Evolutionary conservation across 2,797 vertebrate species (phyloP), one percentile per base, ranked within the genome.

Genomic region (Notamacropus eugenii): DNA sequence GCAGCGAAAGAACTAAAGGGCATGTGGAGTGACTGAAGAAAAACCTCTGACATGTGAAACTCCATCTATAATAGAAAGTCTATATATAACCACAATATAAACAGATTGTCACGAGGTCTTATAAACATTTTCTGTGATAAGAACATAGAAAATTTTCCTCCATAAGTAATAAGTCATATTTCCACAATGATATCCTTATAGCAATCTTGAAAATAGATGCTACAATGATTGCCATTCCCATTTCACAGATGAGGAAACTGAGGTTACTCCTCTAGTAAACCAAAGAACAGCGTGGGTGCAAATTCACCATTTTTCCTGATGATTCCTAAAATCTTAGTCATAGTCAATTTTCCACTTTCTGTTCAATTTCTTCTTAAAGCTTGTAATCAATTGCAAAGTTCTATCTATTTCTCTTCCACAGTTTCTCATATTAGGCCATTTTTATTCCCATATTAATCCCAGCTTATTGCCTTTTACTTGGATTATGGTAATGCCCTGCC

Each of bases 21-120:
- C 6, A 27, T 82, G 46, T 82, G 5, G 19, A 46, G 40, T 46
- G 19, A 27, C 1, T 92, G 46, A 50, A 67, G 56, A 91, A 93
- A 82, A 19, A 40, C 92, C 22, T 92, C 6, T 46, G 31, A 62
- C 34, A 87, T 96, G 90, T 59, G 11, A 62, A 19, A 87, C 19
- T 11, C 29, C 52, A 3, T 87, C 58, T 93, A 40, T 74, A 12
- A 55, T 87, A 14, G 82, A 93, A 96, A 58, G 8, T 46, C 93
- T 87, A 62, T 5, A 94, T 97, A n/a, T 96, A 93, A 54, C 46
- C 31, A 87, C 29, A 94, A 58, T 19, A 8, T 19, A 22, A 34
- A 16, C 5, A 27, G 34, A 31, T n/a, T 54, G 90, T 92, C 52
- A 28, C 11, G 9, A 40, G 16, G 5, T 55, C 19, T 40, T 22